Base-by-base conservation (phyloP, 92 coral and sea anemone genomes). In the Palythoa grandis region DNA sequence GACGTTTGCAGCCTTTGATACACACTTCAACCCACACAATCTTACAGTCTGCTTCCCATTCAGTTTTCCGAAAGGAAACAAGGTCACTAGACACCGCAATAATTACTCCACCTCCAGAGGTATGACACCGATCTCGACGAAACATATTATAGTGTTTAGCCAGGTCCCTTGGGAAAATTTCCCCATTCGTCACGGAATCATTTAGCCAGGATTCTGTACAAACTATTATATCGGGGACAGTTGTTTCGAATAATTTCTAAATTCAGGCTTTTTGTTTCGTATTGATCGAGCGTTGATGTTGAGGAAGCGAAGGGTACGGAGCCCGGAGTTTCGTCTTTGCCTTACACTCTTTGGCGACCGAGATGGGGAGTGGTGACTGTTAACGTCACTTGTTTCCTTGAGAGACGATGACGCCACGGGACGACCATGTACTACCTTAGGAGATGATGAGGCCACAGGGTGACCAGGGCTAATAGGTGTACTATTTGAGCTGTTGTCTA, bases 161-260 rank as follows among this genome's bases (percentile, higher is more conserved):
- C 70, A 86, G 38, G 70, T 79, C 79, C 63, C 72, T 86, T 86
- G 79, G 78, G 39, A 86, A 72, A 70, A 86, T 29, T 76, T 86
- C 88, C 52, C 76, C 68, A 47, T 86, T 82, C 61, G 76, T 54
- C 14, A 76, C 29, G 5, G 85, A 39, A 66, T 66, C 70, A 20
- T 76, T 74, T 77, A 86, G 50, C 85, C 85, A 86, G 57, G 89
- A 76, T 86, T 86, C 89, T 63, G 85, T 86, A 67, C 37, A 47
- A 73, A 73, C 78, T 47, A 15, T 37, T 71, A 37, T 71, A 38
- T 71, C 53, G 11, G 61, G 61, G 15, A 56, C 61, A 56, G 61
- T 48, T 48, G 78, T 73, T 73, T 73, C 60, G 17, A 73, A 47
- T 9, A 73, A 48, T 73, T 73, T 58, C 78, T 38, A 73, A 73